Percentiles rank a stretch among this genome's conserved stretches.
These are phyloP conservation scores for Cladopsammia gracilis DNA, from an alignment of 64 coral and sea anemone species.

Conservation along the genomic window DNA sequence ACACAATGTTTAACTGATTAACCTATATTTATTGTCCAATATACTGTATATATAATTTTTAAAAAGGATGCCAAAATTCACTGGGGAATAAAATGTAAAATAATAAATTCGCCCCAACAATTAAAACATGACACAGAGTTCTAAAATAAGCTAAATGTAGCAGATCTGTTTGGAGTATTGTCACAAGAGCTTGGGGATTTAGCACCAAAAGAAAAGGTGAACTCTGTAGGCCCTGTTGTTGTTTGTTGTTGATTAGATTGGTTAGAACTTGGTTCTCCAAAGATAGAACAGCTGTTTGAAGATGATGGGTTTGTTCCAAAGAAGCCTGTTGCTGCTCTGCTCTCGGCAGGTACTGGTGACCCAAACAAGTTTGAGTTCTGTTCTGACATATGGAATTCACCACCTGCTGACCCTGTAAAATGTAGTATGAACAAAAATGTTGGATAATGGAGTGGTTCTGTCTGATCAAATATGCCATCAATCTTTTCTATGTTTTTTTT, in stretches of 20 bases:
- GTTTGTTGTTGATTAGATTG: conserved; percentile 1
- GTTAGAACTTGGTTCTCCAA: conserved; percentile 3
- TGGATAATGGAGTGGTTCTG: too few relatives aligned
- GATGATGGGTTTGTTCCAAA: conserved; percentile 29
- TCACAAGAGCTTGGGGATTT: not conserved
- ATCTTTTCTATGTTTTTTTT: not conserved
- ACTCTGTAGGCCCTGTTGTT: not conserved
- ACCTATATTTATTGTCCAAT: too few relatives aligned
- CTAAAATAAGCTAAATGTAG: conserved; percentile 38
- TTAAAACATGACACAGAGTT: too few relatives aligned
- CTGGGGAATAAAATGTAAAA: too few relatives aligned
- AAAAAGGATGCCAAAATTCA: too few relatives aligned
- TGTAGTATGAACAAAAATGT: not conserved
- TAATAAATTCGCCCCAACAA: too few relatives aligned
- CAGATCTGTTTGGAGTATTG: conserved; percentile 10
- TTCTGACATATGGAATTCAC: conserved; percentile 1
- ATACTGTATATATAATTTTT: too few relatives aligned
- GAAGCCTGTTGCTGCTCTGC: not conserved
- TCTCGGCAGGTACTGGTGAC: conserved; percentile 13
- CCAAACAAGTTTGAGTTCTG: conserved; percentile 28
- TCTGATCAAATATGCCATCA: not conserved
- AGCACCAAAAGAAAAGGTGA: conserved; percentile 42
- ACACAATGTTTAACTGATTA: too few relatives aligned
- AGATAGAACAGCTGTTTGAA: conserved; percentile 22
- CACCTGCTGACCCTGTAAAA: not conserved